Evolutionary conservation across 1,140 invertebrate genomes (phyloP).

Genomic region (Calliphora vicina): DNA sequence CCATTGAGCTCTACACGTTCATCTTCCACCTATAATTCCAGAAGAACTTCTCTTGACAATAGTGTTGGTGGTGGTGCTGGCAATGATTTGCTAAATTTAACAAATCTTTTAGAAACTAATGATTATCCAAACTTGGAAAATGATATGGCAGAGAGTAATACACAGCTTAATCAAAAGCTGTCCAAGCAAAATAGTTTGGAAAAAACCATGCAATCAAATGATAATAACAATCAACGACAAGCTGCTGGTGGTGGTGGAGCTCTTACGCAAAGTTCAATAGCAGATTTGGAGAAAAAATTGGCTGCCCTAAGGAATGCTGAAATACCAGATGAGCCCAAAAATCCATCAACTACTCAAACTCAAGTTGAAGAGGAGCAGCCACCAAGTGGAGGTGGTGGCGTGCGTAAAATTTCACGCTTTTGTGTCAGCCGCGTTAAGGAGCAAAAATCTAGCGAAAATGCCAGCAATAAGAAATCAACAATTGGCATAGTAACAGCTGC

Average conservation of each 20-base stretch:
- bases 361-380: neutral
- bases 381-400: no score
- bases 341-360: no score
- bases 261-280: conserved; percentile 56
- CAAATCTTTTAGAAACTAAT: conserved; percentile 47
- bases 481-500: neutral
- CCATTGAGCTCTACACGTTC: conserved; percentile 52
- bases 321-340: conserved; percentile 39
- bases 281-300: conserved; percentile 59
- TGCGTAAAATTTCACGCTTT: conserved; percentile 59
- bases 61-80: no score
- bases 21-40: conserved; percentile 60
- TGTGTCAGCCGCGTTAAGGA: conserved; percentile 60
- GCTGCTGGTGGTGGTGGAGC: no score
- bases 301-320: conserved; percentile 57
- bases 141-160: neutral
- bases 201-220: conserved; percentile 41
- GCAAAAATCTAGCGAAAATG: conserved; percentile 45
- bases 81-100: conserved; percentile 52
- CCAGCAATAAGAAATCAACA: neutral
- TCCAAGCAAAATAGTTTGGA: conserved; percentile 55
- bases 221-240: neutral
- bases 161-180: conserved; percentile 42
- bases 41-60: conserved; percentile 59
- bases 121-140: neutral